Base-by-base conservation (phyloP, 1,140 invertebrate species). In the Hylaeus anthracinus region DNA sequence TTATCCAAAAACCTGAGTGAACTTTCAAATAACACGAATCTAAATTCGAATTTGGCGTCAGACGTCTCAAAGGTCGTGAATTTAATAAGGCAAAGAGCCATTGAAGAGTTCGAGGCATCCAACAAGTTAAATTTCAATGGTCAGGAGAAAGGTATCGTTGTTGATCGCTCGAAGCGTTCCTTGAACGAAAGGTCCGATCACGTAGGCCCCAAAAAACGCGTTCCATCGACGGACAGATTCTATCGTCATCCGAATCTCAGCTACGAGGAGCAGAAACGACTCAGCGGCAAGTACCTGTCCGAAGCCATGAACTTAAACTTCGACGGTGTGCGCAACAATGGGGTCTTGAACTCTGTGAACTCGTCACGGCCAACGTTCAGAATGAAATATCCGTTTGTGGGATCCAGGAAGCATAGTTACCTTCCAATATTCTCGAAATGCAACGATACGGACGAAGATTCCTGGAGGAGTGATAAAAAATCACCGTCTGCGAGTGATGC, bases 111-210 rank as follows among this genome's bases (percentile, higher is more conserved):
- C 15, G 39, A 67, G 37, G 41, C 48, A 26, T 2, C 26, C 26
- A 26, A 39, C 15, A 8, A 67, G n/a, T 15, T 6, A 26, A 26
- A 26, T 26, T 41, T 53, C 6, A 61, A 71, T 55, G 55, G 70
- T 70, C 61, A 60, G 8, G 4, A 45, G 4, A 60, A 26, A 71
- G 37, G 14, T 3, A 56, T 45, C 3, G 45, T 3, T 5, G n/a
- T 48, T 12, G 45, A 63, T 51, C 84, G 83, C 9, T 53, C 45
- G 10, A 86, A 73, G 37, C 83, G 84, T 56, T 85, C 79, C 0
- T 55, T 45, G 37, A 26, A 12, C 3, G 26, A 72, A 60, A 71
- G 43, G 2, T 26, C 10, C 2, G 14, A 70, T 58, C 43, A 60
- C 67, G 15, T 6, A 14, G 15, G 8, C 14, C 4, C 55, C 43